Percentiles rank a stretch among this genome's conserved stretches.
These are phyloP conservation scores for Lampropteryx suffumata DNA, from an alignment of 2,888 invertebrate species.

Conservation along the genomic window DNA sequence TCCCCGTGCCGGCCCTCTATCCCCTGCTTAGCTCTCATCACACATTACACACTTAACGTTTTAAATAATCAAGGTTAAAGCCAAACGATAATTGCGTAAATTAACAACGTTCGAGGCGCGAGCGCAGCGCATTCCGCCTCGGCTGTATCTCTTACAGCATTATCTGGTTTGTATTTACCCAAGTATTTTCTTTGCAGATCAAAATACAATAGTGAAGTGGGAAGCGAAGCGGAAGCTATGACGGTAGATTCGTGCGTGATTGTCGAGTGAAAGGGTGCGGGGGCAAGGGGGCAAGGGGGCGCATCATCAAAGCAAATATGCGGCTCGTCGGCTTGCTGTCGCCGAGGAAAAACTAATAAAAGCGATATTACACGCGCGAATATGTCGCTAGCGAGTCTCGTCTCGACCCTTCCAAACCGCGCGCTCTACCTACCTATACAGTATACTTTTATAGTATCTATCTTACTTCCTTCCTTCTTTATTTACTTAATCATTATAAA, in stretches of 20 bases:
- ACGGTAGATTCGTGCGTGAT: conserved; percentile 22
- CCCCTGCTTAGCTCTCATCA: no score
- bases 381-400: conserved; percentile 42
- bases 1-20: no score
- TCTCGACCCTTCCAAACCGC: conserved; percentile 12
- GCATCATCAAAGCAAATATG: conserved; percentile 61
- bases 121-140: conserved; percentile 48
- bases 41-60: conserved; percentile 56
- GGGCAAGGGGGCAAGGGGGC: conserved; percentile 11
- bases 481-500: no score
- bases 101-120: conserved; percentile 56
- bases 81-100: conserved; percentile 60
- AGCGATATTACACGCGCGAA: conserved; percentile 65
- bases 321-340: conserved; percentile 55
- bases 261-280: conserved; percentile 6
- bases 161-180: no score
- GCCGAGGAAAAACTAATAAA: conserved; percentile 79
- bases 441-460: no score
- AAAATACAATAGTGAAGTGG: conserved; percentile 12
- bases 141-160: conserved; percentile 26
- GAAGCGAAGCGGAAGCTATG: conserved; percentile 33
- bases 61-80: conserved; percentile 51
- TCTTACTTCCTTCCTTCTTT: no score
- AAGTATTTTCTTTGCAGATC: no score
- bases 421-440: no score